Percentiles rank a stretch among this genome's conserved stretches.
Conservation (phyloP, 2,113 vertebrate genomes). For the Nycticorax nycticorax region DNA sequence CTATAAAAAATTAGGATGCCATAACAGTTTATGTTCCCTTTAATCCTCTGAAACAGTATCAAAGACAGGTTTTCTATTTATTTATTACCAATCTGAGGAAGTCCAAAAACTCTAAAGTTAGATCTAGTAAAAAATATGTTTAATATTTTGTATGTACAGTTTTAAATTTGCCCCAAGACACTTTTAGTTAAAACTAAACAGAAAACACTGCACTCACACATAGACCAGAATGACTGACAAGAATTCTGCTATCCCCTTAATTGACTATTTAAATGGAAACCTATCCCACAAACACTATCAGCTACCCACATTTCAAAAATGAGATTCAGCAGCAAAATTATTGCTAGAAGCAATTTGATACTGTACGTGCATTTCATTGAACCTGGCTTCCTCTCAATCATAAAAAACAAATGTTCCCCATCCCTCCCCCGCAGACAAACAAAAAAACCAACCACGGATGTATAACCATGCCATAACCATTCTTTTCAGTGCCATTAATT, state of each 20-base stretch:
- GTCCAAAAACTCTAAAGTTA: not conserved
- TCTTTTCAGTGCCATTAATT: not conserved
- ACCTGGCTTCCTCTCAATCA: not conserved
- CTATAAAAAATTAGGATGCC: not conserved
- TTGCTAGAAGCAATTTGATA: not conserved
- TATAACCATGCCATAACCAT: not conserved
- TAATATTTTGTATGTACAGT: not conserved
- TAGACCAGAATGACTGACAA: not conserved
- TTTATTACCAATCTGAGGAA: not conserved
- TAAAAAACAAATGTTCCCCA: not conserved
- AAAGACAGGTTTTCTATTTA: not conserved
- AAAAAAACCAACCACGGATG: not conserved
- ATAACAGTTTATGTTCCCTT: not conserved
- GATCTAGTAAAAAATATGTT: not conserved
- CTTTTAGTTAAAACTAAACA: not conserved
- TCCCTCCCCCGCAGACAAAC: not conserved
- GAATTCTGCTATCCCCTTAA: not conserved
- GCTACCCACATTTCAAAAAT: not conserved
- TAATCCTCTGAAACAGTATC: not conserved
- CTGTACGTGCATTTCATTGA: not conserved
- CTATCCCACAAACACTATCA: not conserved
- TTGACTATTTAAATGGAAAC: not conserved
- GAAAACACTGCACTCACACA: not conserved
- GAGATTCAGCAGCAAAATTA: not conserved
- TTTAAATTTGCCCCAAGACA: not conserved